phyloP scores from a whole-genome alignment of 2,113 vertebrate genomes.

The Saccopteryx leptura region DNA sequence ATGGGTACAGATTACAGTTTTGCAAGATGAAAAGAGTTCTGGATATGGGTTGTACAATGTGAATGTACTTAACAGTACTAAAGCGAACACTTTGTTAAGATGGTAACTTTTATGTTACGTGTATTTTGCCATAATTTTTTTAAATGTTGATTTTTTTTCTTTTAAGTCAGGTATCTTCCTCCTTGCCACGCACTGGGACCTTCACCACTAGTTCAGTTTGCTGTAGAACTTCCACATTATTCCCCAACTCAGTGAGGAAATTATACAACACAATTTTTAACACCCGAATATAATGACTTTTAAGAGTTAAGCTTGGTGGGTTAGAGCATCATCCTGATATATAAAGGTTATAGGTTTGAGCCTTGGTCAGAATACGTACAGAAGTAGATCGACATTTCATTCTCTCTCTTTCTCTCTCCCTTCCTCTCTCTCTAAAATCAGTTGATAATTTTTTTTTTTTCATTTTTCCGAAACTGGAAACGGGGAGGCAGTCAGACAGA shows the following conservation, averaged over 20 bases:
- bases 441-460: too few species aligned
- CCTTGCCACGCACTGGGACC: not conserved
- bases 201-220: not conserved
- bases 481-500: too few species aligned
- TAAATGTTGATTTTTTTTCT: not conserved
- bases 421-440: too few species aligned
- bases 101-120: not conserved
- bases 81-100: not conserved
- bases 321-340: too few species aligned
- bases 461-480: too few species aligned
- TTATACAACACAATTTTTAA: not conserved
- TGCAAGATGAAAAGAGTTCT: not conserved
- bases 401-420: too few species aligned
- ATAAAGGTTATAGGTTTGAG: too few species aligned
- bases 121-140: not conserved
- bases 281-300: not conserved
- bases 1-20: not conserved
- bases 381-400: too few species aligned
- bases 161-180: not conserved
- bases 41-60: not conserved
- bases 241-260: not conserved
- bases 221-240: not conserved
- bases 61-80: not conserved
- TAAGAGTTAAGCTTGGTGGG: not conserved
- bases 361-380: too few species aligned